These are phyloP conservation scores for Streptopelia turtur DNA, from an alignment of 2,797 vertebrate genomes.

Conservation along the genomic window DNA sequence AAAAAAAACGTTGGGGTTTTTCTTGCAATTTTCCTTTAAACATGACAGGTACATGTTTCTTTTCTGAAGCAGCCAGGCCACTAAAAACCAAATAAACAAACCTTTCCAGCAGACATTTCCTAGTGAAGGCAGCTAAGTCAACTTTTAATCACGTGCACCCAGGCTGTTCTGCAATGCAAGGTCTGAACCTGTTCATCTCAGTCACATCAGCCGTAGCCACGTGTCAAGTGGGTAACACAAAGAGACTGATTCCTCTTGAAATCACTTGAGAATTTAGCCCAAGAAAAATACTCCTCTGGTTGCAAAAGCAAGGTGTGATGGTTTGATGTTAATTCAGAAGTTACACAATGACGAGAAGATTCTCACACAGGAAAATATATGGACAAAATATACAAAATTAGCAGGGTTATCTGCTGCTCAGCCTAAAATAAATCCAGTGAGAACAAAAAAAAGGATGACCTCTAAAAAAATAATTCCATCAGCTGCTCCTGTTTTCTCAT, in stretches of 20 bases:
- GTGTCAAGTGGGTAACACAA: rapidly evolving
- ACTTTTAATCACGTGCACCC: background rate
- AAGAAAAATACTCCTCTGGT: background rate
- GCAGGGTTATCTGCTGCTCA: background rate
- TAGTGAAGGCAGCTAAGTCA: background rate
- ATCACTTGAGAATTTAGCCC: background rate
- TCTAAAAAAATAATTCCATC: background rate
- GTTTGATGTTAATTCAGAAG: background rate
- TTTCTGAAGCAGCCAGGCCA: background rate
- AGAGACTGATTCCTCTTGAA: background rate
- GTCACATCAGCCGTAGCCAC: background rate
- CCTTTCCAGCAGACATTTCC: background rate
- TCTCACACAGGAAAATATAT: background rate
- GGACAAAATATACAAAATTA: background rate
- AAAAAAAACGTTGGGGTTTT: background rate
- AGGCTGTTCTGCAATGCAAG: background rate
- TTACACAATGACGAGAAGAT: background rate
- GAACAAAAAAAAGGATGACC: background rate
- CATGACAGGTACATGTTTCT: background rate
- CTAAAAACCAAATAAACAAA: background rate
- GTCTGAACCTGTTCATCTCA: background rate
- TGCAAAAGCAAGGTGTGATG: background rate
- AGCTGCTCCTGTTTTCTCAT: background rate
- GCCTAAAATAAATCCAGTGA: background rate
- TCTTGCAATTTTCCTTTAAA: background rate